Evolutionary conservation across 2,888 invertebrate genomes (phyloP), one percentile per base, ranked within the genome.

Genomic region (Tipula confusa): DNA sequence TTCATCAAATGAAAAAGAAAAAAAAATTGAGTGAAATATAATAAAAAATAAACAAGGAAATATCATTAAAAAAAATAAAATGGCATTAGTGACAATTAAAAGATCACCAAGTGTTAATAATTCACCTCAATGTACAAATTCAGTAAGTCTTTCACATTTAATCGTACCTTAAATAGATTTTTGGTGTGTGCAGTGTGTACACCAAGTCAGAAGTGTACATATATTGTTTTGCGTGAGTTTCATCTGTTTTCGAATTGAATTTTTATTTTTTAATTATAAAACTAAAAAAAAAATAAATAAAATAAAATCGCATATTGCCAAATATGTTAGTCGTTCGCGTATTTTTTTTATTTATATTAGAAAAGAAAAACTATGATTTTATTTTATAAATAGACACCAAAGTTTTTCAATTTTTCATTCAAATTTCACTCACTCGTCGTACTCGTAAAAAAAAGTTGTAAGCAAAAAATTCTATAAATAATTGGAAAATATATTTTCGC

Each of bases 21-120:
- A 64, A 64, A 24, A 64, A 64, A 64, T 64, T 64, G 64, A 64
- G 64, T 64, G 64, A 64, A 64, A 64, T 64, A 24, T 9, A 64
- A 64, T 64, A 64, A 64, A 43, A 11, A 43, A 43, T 15, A 43
- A 64, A 64, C 64, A 3, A 64, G 64, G 24, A 64, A 24, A 64
- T 64, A 80, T 15, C n/a, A n/a, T n/a, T n/a, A n/a, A 83, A 18
- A 43, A 83, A 83, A 18, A 64, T 29, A 84, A 86, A 86, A 93
- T 94, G 94, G 93, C 94, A 89, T 91, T 94, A 89, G 93, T 94
- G 89, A 94, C 93, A 87, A 93, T 94, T 88, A 93, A 93, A 88
- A 91, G 94, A 88, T 93, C 93, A 87, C 93, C 93, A 87, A 93
- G 93, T 90, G 92, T 92, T 87, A 92, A 92, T 89, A 93, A 92